These are phyloP conservation scores for Pardalotus punctatus DNA, from an alignment of 2,113 vertebrate genomes.

Conservation along the genomic window DNA sequence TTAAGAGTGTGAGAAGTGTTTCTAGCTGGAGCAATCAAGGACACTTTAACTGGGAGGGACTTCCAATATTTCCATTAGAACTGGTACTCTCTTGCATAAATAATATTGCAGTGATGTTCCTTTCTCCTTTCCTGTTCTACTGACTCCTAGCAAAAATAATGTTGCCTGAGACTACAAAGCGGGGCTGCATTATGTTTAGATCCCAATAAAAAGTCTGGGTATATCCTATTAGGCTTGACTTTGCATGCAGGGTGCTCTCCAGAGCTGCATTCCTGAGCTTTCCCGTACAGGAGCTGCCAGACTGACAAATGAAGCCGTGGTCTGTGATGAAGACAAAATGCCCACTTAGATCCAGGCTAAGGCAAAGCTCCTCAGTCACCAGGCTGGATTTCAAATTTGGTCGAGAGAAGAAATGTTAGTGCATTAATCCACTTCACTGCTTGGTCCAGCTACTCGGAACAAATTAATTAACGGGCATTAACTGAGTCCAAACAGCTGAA, in stretches of 20 bases:
- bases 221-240: not conserved
- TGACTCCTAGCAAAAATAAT: not conserved
- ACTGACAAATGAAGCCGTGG: conserved; percentile 60
- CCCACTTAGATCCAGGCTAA: conserved; percentile 6
- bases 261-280: not conserved
- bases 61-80: not conserved
- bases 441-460: not conserved
- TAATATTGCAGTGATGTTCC: fast-evolving
- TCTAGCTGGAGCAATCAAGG: not conserved
- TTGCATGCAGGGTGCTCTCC: not conserved
- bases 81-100: fast-evolving
- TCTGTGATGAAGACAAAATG: conserved; percentile 64
- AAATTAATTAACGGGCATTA: conserved; percentile 48
- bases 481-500: conserved; percentile 18
- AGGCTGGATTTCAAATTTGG: not conserved
- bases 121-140: not conserved
- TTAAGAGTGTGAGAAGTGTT: not conserved
- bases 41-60: not conserved
- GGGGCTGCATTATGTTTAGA: not conserved
- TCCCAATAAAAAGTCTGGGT: not conserved
- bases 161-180: not conserved
- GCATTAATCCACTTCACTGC: conserved; percentile 52
- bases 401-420: not conserved
- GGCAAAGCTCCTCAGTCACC: not conserved
- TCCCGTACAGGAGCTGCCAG: not conserved